A percentile compares a stretch with the other conserved stretches of the same genome.
phyloP scores from a whole-genome alignment of 2,797 vertebrate genomes.

The Lacerta agilis region DNA sequence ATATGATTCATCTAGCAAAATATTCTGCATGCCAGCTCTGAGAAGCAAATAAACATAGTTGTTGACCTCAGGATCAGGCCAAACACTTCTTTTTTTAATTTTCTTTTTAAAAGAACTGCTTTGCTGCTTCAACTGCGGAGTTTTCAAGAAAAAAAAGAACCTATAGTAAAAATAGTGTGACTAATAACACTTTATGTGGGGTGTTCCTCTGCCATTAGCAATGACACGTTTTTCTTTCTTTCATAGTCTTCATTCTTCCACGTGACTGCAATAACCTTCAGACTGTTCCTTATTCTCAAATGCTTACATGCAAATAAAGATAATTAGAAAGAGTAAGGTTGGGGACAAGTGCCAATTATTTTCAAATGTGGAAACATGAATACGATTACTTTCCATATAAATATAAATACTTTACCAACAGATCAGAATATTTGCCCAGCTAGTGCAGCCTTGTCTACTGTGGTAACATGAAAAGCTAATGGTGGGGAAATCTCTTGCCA shows the following conservation, averaged over 20 bases:
- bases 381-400: constrained; percentile 15
- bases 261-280: not conserved
- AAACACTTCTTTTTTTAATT: not conserved
- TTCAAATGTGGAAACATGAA: constrained; percentile 16
- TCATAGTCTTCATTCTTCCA: not conserved
- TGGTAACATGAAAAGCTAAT: too few relatives aligned
- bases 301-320: constrained; percentile 20
- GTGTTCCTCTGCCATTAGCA: not conserved
- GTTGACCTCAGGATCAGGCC: not conserved
- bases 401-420: constrained; percentile 27
- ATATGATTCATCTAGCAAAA: constrained; percentile 14
- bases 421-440: not conserved
- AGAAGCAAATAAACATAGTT: not conserved
- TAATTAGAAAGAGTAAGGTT: not conserved
- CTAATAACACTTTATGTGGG: constrained; percentile 15
- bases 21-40: not conserved
- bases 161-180: not conserved
- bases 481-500: too few relatives aligned
- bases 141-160: not conserved
- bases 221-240: not conserved
- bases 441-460: too few relatives aligned
- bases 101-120: constrained; percentile 17
- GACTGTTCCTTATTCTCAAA: constrained; percentile 21
- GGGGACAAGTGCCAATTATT: not conserved
- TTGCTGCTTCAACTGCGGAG: not conserved